Percentiles rank a stretch among this genome's conserved stretches.
Evolutionary conservation across 2,113 vertebrate species (phyloP).

Genomic region (Silurus meridionalis): DNA sequence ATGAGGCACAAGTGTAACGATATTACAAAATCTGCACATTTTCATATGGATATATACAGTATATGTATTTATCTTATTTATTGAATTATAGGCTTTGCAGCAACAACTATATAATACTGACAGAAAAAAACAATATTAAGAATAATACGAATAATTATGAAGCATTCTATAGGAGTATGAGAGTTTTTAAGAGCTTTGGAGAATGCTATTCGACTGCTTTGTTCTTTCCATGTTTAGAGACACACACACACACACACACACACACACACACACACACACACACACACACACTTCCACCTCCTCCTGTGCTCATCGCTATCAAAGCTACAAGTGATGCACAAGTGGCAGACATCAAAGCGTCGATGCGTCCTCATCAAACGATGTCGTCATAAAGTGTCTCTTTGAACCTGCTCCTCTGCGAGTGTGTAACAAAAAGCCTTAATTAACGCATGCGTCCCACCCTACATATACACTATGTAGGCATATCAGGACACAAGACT

Average conservation of each 20-base stretch:
- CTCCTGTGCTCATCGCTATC: constrained; percentile 74
- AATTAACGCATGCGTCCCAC: constrained; percentile 66
- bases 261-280: constrained; percentile 28
- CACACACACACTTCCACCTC: neutral
- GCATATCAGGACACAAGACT: too few relatives aligned
- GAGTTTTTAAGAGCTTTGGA: neutral
- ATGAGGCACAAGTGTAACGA: too few relatives aligned
- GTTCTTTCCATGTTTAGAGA: neutral
- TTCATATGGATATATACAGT: too few relatives aligned
- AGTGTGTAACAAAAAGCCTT: constrained; percentile 80
- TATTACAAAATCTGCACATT: too few relatives aligned
- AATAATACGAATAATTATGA: neutral
- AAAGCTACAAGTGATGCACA: constrained; percentile 83
- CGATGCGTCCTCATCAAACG: constrained; percentile 76
- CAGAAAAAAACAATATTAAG: neutral
- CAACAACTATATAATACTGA: neutral
- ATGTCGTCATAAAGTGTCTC: constrained; percentile 77
- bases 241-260: constrained; percentile 13
- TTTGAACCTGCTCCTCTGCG: constrained; percentile 82
- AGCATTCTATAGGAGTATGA: neutral
- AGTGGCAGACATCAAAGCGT: constrained; percentile 86
- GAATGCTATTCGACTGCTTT: neutral
- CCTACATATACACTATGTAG: too few relatives aligned
- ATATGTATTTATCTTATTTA: too few relatives aligned
- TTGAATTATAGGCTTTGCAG: neutral